Conservation (phyloP, 2,888 invertebrate genomes). For the Morpho helenor region DNA sequence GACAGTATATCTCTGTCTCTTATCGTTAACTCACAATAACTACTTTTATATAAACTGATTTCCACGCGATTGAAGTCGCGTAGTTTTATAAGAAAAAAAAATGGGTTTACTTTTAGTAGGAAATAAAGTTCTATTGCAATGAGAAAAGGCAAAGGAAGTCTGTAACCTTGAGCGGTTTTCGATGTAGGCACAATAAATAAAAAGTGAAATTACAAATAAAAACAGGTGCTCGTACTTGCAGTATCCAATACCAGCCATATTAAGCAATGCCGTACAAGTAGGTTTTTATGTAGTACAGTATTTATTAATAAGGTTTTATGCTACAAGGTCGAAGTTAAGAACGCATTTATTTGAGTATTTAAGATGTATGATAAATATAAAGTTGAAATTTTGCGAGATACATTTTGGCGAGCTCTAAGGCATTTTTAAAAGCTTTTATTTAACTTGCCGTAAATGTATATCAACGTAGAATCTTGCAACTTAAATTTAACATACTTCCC, state of each 20-base stretch:
- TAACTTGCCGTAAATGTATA: too few relatives aligned
- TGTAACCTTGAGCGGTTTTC: not conserved
- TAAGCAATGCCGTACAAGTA: conserved; percentile 4
- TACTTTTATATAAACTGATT: too few relatives aligned
- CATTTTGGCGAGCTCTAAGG: too few relatives aligned
- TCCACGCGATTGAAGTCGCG: too few relatives aligned
- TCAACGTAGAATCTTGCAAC: too few relatives aligned
- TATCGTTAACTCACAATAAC: too few relatives aligned
- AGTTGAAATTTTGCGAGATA: not conserved
- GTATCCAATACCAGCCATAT: conserved; percentile 1
- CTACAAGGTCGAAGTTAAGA: conserved; percentile 5
- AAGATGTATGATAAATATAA: conserved; percentile 5
- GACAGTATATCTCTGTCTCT: too few relatives aligned
- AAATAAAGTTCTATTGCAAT: not conserved
- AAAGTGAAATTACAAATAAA: conserved; percentile 3
- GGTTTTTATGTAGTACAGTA: conserved; percentile 3
- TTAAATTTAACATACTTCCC: too few relatives aligned
- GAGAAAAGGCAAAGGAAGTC: not conserved
- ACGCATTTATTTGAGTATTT: not conserved
- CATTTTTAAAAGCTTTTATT: too few relatives aligned
- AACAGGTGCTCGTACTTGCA: conserved; percentile 1
- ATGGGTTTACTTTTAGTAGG: not conserved
- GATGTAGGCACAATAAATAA: not conserved
- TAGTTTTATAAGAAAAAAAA: too few relatives aligned
- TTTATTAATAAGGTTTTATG: conserved; percentile 5